A percentile compares a stretch with the other conserved stretches of the same genome.
phyloP scores from a whole-genome alignment of 2,888 invertebrate genomes.

The Xestia sexstrigata region DNA sequence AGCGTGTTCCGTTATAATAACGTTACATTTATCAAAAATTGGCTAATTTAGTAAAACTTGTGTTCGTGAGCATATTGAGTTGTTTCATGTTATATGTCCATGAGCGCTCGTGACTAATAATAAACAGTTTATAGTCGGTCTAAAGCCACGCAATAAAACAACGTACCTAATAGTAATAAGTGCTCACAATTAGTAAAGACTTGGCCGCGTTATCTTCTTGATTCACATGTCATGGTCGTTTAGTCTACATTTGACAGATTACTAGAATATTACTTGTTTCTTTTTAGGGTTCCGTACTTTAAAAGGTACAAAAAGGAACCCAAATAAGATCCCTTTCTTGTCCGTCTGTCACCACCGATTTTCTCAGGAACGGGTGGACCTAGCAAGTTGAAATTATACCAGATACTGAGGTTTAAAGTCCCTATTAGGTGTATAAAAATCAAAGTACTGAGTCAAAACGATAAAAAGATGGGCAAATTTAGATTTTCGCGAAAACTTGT shows the following conservation, averaged over 20 bases:
- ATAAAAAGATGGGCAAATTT: too few relatives aligned
- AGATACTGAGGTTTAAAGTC: too few relatives aligned
- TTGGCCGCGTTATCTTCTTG: constrained; percentile 66
- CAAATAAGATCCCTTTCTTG: too few relatives aligned
- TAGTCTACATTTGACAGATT: too few relatives aligned
- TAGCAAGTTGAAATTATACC: too few relatives aligned
- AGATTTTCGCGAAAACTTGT: too few relatives aligned
- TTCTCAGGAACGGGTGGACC: too few relatives aligned
- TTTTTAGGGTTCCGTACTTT: too few relatives aligned
- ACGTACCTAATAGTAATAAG: constrained; percentile 76
- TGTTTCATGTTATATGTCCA: constrained; percentile 77
- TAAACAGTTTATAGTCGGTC: constrained; percentile 80
- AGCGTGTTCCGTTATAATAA: constrained; percentile 73
- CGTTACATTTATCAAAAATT: constrained; percentile 69
- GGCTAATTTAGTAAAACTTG: constrained; percentile 70
- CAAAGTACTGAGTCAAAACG: too few relatives aligned
- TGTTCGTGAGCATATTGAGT: constrained; percentile 76
- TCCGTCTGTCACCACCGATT: too few relatives aligned
- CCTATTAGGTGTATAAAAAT: too few relatives aligned
- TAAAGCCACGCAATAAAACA: constrained; percentile 78
- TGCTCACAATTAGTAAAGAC: constrained; percentile 65
- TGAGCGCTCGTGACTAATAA: constrained; percentile 82
- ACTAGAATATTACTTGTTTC: constrained; percentile 49
- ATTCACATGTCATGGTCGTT: constrained; percentile 64
- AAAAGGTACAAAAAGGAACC: too few relatives aligned